These are phyloP conservation scores for Mimachlamys varia DNA, from an alignment of 2,888 invertebrate species.

Conservation along the genomic window DNA sequence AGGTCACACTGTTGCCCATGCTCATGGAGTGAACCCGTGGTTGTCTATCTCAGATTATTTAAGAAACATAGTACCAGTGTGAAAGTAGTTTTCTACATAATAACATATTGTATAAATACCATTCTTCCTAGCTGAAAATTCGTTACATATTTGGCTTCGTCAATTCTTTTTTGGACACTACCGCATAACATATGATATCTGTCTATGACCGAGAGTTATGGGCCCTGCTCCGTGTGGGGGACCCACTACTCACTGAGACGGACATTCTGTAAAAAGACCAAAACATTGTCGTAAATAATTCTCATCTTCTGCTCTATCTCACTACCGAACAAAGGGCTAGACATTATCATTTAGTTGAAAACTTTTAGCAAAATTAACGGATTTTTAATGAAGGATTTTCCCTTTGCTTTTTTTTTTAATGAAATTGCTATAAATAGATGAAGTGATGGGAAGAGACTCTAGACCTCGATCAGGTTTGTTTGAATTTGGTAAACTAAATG, in stretches of 20 bases:
- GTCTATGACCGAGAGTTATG: constrained; percentile 19
- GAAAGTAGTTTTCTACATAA: background rate
- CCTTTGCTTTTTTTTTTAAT: background rate
- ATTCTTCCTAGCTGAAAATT: background rate
- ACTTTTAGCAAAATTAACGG: background rate
- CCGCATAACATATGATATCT: background rate
- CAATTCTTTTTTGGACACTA: background rate
- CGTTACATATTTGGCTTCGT: background rate
- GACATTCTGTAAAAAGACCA: background rate
- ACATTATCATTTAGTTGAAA: background rate
- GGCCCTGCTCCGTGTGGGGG: background rate
- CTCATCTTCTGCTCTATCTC: background rate
- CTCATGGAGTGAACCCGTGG: constrained; percentile 1
- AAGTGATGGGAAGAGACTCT: background rate
- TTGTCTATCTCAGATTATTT: background rate
- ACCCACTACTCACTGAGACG: background rate
- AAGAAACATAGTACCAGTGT: background rate
- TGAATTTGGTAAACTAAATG: background rate
- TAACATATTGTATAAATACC: constrained; percentile 9
- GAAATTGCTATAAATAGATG: background rate
- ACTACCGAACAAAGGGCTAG: background rate
- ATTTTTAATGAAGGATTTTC: background rate
- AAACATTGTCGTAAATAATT: background rate
- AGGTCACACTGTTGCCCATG: background rate
- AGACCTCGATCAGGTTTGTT: background rate